Evolutionary conservation across 2,113 vertebrate species (phyloP).

Genomic region (Rhagologus leucostigma): DNA sequence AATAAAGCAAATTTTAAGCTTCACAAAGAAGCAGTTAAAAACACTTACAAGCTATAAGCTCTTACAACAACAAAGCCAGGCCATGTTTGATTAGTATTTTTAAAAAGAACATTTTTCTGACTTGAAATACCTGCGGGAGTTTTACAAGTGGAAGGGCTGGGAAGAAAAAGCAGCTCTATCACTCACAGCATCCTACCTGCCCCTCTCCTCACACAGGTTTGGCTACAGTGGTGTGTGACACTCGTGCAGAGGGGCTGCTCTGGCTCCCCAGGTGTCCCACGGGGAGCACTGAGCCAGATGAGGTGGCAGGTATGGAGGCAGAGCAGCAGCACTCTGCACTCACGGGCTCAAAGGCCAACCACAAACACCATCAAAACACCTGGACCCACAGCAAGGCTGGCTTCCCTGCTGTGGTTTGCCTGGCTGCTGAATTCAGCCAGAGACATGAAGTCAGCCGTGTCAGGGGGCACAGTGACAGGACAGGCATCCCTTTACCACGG

Average conservation of each 20-base stretch:
- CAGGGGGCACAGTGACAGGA: not conserved
- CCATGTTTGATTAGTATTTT: not conserved
- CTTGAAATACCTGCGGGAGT: not conserved
- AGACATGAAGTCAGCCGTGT: rapidly evolving
- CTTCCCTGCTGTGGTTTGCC: not conserved
- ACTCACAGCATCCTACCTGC: not conserved
- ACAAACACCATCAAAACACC: not conserved
- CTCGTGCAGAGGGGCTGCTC: rapidly evolving
- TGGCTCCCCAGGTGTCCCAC: rapidly evolving
- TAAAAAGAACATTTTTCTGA: not conserved
- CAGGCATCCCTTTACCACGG: not conserved
- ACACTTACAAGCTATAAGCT: not conserved
- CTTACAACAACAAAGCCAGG: not conserved
- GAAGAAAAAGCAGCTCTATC: not conserved
- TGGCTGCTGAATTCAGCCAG: not conserved
- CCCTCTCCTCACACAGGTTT: not conserved
- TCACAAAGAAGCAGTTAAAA: constrained; percentile 1
- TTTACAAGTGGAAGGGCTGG: not conserved
- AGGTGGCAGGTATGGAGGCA: not conserved
- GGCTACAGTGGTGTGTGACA: rapidly evolving
- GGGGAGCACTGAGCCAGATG: rapidly evolving
- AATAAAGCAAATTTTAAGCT: constrained; percentile 1
- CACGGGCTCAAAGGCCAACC: not conserved
- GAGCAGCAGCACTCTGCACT: not conserved
- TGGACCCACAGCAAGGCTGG: not conserved